A percentile compares a stretch with the other conserved stretches of the same genome.
Evolutionary conservation across 53 echinoderm and acorn worm species (phyloP).

Genomic region (Mesocentrotus franciscanus): DNA sequence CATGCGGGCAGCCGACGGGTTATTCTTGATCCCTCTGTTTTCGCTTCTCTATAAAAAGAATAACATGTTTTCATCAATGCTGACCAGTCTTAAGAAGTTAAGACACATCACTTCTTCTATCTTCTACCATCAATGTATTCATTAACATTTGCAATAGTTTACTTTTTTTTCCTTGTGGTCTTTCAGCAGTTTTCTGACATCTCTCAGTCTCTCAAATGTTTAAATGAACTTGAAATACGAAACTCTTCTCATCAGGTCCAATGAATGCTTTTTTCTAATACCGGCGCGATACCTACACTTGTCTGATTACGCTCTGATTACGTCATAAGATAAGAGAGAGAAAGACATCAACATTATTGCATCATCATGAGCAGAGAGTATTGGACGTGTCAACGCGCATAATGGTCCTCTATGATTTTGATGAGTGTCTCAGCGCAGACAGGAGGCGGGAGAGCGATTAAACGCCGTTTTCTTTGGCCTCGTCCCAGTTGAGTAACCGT

Average conservation of each 20-base stretch:
- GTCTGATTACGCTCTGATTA: conserved; percentile 20
- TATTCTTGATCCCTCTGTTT: no score
- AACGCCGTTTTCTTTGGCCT: conserved; percentile 1
- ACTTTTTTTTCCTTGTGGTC: no score
- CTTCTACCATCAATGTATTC: no score
- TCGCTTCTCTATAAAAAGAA: no score
- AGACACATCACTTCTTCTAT: no score
- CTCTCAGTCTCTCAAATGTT: background rate
- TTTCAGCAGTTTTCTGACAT: no score
- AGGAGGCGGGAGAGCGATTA: conserved; percentile 24
- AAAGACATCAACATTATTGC: conserved; percentile 13
- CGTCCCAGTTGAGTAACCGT: conserved; percentile 22
- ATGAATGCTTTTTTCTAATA: background rate
- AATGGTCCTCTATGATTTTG: background rate
- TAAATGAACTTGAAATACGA: conserved; percentile 15
- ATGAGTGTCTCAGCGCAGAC: background rate
- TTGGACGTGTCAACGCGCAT: background rate
- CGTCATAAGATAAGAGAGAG: conserved; percentile 12
- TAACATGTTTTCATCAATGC: no score
- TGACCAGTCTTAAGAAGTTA: no score
- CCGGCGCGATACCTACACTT: background rate
- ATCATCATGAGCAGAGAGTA: background rate
- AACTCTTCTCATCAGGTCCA: background rate
- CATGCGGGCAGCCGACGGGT: no score
- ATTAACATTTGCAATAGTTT: no score